Percentiles rank a stretch among this genome's conserved stretches.
Evolutionary conservation across 2,888 invertebrate genomes (phyloP).

Genomic region (Gastracanthus pulcherrimus): DNA sequence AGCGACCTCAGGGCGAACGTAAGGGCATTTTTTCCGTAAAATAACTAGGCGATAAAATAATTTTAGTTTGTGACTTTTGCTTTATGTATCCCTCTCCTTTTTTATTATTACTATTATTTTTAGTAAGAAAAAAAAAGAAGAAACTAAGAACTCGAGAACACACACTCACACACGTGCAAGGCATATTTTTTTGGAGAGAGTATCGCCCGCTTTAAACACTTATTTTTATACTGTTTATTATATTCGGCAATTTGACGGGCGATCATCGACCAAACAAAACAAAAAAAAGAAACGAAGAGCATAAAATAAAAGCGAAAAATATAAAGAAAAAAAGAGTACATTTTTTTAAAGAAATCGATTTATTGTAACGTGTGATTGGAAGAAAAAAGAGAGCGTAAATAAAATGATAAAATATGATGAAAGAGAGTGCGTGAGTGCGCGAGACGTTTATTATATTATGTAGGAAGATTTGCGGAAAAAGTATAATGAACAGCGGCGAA

Average conservation of each 20-base stretch:
- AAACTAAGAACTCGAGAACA: slow-evolving; percentile 32
- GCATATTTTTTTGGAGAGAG: slow-evolving; percentile 20
- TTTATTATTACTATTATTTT: slow-evolving; percentile 39
- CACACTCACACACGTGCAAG: slow-evolving; percentile 12
- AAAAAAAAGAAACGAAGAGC: slow-evolving; percentile 1
- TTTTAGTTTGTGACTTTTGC: slow-evolving; percentile 49
- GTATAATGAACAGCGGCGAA: slow-evolving; percentile 29
- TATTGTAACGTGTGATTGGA: slow-evolving; percentile 41
- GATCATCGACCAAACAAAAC: slow-evolving; percentile 6
- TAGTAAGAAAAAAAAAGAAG: slow-evolving; percentile 6
- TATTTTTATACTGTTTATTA: slow-evolving; percentile 46
- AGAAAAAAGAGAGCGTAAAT: slow-evolving; percentile 17
- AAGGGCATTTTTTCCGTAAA: slow-evolving; percentile 58
- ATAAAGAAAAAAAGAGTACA: slow-evolving; percentile 23
- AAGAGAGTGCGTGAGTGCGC: slow-evolving; percentile 37
- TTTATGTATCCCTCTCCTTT: slow-evolving; percentile 32
- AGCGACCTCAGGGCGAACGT: slow-evolving; percentile 43
- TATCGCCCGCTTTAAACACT: slow-evolving; percentile 20
- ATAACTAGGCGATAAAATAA: slow-evolving; percentile 50
- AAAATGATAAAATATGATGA: slow-evolving; percentile 27
- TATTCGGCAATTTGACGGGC: slow-evolving; percentile 20
- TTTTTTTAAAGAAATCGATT: slow-evolving; percentile 41
- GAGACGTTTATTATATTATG: slow-evolving; percentile 30
- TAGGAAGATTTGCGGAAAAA: slow-evolving; percentile 47
- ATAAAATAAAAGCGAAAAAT: slow-evolving; percentile 54